These are phyloP conservation scores for Drosophila aldrichi DNA, from an alignment of 2,888 invertebrate genomes.

Conservation along the genomic window DNA sequence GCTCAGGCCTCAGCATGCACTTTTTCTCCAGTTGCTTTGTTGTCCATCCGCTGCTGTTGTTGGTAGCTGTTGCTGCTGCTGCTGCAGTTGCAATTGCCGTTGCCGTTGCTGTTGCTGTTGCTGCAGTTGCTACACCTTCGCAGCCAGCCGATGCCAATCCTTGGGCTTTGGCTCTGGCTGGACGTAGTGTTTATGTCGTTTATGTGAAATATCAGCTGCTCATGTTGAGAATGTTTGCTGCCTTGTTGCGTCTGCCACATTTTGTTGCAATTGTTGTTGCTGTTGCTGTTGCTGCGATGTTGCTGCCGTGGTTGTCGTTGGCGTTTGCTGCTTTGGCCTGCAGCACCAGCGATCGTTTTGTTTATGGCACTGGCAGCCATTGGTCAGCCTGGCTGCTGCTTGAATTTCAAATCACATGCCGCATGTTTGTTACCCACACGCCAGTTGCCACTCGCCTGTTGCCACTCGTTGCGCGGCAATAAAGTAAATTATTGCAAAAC, in stretches of 20 bases:
- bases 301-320: slow-evolving; percentile 47
- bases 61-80: slow-evolving; percentile 31
- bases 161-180: slow-evolving; percentile 35
- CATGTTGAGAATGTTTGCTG: slow-evolving; percentile 81
- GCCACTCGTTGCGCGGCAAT: slow-evolving; percentile 36
- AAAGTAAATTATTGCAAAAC: slow-evolving; percentile 74
- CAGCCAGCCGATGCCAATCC: slow-evolving; percentile 34
- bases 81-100: slow-evolving; percentile 43
- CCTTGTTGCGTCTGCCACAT: slow-evolving; percentile 77
- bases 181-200: slow-evolving; percentile 82
- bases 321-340: slow-evolving; percentile 47
- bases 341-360: slow-evolving; percentile 65
- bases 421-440: slow-evolving; percentile 57
- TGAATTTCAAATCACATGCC: slow-evolving; percentile 74
- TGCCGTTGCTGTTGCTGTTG: background rate
- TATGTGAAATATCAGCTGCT: slow-evolving; percentile 84
- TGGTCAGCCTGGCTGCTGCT: slow-evolving; percentile 71
- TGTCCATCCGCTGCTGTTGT: slow-evolving; percentile 67
- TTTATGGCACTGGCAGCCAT: slow-evolving; percentile 78
- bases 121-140: slow-evolving; percentile 2
- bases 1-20: slow-evolving; percentile 37
- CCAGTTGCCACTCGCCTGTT: slow-evolving; percentile 21
- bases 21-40: slow-evolving; percentile 67
- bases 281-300: slow-evolving; percentile 26
- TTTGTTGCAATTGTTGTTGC: slow-evolving; percentile 55